These are phyloP conservation scores for Incurvaria masculella DNA, from an alignment of 2,888 invertebrate genomes.

Conservation along the genomic window DNA sequence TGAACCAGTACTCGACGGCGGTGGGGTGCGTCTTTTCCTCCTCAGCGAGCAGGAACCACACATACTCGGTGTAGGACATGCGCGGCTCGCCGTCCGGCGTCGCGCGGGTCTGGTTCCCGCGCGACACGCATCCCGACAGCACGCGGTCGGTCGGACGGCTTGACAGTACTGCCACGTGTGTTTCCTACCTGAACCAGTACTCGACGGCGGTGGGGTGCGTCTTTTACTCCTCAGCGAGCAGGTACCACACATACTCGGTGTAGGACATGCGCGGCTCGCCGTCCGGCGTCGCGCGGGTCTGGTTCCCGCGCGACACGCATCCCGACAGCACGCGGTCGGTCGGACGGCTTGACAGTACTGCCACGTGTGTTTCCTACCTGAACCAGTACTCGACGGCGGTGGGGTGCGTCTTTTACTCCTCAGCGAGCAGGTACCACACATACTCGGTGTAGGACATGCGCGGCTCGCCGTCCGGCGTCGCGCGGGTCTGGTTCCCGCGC, in stretches of 20 bases:
- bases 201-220: constrained; percentile 82
- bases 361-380: no score
- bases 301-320: constrained; percentile 67
- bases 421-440: constrained; percentile 98
- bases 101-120: constrained; percentile 61
- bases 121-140: constrained; percentile 94
- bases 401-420: constrained; percentile 97
- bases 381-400: constrained; percentile 96
- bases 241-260: constrained; percentile 92
- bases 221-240: constrained; percentile 92
- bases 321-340: no score
- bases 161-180: constrained; percentile 84
- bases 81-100: constrained; percentile 64
- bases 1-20: constrained; percentile 93
- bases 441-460: constrained; percentile 98
- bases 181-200: constrained; percentile 79
- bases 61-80: constrained; percentile 98
- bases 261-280: constrained; percentile 78
- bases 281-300: constrained; percentile 21
- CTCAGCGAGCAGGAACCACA: constrained; percentile 98
- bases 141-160: constrained; percentile 95
- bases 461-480: constrained; percentile 58
- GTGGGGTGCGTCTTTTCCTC: constrained; percentile 98
- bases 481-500: constrained; percentile 62
- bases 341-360: no score